Base-by-base conservation (phyloP, 2,888 invertebrate species). In the Melanophora roralis region DNA sequence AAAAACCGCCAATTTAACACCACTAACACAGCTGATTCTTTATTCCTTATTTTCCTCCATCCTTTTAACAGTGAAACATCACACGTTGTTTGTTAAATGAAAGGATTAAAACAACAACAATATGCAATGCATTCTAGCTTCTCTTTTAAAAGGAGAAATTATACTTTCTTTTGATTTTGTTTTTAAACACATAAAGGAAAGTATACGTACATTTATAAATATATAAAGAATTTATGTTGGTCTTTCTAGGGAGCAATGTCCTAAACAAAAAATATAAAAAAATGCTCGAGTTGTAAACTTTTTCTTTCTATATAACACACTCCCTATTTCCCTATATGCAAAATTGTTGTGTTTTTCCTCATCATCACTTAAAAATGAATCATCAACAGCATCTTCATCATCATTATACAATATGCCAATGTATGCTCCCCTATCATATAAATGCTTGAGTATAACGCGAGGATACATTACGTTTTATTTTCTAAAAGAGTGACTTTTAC, bases 231-330 rank as follows among this genome's bases (percentile, higher is more conserved):
- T 23, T 36, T 51, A 6, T 73, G 47, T 47, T 60, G 38, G 40
- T 23, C 16, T 27, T 55, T 49, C 23, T 68, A 73, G 78, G 74
- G 78, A 64, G 64, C 78, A 74, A 78, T 69, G 78, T 64, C 78
- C 78, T 78, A 3, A 49, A 55, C 60, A 69, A 59, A 40, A 51
- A 36, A 65, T 32, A 16, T 14, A 49, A 38, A 23, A 27, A 40
- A 51, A 21, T 55, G 72, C 69, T 72, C 19, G 45, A 75, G 78
- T 71, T 79, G 1, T 53, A 76, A 79, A 79, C 79, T 79, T 79
- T 79, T 79, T 79, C 79, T 79, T 79, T 79, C 76, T 67, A 53
- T 67, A 49, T 19, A 60, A 14, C 34, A 19, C 16, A 8, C 32
- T 45, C 12, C 12, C 27, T 47, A 57, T 34, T 60, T 60, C 6